Percentiles rank a stretch among this genome's conserved stretches.
Conservation (phyloP, 2,113 vertebrate species). For the Struthio camelus region DNA sequence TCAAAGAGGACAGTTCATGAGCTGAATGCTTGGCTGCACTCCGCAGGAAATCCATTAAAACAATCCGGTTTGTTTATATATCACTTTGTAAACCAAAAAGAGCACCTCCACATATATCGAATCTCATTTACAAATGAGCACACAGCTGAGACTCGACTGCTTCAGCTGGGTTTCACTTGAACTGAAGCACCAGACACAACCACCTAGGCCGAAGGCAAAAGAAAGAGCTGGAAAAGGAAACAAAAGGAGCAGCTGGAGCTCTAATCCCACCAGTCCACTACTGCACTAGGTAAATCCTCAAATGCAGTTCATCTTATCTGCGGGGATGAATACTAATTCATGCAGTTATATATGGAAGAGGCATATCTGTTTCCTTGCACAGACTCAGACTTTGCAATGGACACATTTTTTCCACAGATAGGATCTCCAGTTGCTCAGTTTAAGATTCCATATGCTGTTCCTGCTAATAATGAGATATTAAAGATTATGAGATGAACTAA, state of each 20-base stretch:
- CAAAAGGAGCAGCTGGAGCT: background rate
- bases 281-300: background rate
- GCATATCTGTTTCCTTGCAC: background rate
- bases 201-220: background rate
- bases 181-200: background rate
- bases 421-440: slow-evolving; percentile 1
- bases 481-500: slow-evolving; percentile 51
- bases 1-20: slow-evolving; percentile 13
- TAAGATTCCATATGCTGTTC: slow-evolving; percentile 26
- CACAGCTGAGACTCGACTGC: slow-evolving; percentile 4
- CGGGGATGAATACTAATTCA: background rate
- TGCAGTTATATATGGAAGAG: background rate
- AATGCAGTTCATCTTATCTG: background rate
- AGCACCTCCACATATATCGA: background rate
- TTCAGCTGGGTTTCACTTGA: background rate
- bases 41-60: slow-evolving; percentile 24
- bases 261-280: background rate
- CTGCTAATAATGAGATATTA: slow-evolving; percentile 52
- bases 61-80: background rate
- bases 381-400: slow-evolving; percentile 16
- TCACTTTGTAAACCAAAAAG: slow-evolving; percentile 1
- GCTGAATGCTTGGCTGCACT: background rate
- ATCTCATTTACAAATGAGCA: background rate
- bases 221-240: background rate
- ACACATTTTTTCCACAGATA: slow-evolving; percentile 8